Evolutionary conservation across 2,113 vertebrate genomes (phyloP), one percentile per base, ranked within the genome.

Genomic region (Stigmatopora nigra): DNA sequence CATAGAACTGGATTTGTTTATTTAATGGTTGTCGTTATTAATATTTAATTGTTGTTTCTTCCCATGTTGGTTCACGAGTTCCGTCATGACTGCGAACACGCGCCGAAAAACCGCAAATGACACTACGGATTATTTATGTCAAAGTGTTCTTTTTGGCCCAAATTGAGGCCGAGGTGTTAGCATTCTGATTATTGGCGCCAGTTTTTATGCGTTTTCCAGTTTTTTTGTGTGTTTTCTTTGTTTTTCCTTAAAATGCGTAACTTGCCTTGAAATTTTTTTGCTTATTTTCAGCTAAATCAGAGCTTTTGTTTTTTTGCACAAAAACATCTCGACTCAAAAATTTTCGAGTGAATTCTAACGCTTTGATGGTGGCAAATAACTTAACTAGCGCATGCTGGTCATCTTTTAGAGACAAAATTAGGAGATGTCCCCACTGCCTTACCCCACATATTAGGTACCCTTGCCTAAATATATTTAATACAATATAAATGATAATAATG

Each of bases 71-170:
- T 61, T 45, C 22, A 61, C 38, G 10, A 45, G n/a, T 61, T 61
- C 19, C 13, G 11, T 60, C n/a, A 60, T 14, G 52, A 55, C 20
- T 14, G 52, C 52, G 8, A 55, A 17, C 52, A 22, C n/a, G n/a
- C n/a, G n/a, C n/a, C n/a, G n/a, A n/a, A 41, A 60, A 59, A 59
- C 6, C 36, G 19, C 16, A n/a, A 59, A 59, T 10, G n/a, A 41
- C 58, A 61, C 58, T 61, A 45, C n/a, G 16, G 12, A 61, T 20
- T 61, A 44, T 61, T 15, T 61, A 45, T 45, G 19, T 60, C 58
- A 19, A 1, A 60, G 38, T 35, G 57, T 38, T 55, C 25, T 55
- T 55, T 22, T 13, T 55, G 22, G 20, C 53, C 25, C 22, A 55
- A 55, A 55, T 15, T 55, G 20, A 25, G 19, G 12, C 53, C 10